Evolutionary conservation across 2,888 invertebrate species (phyloP), one percentile per base, ranked within the genome.

Genomic region (Pimpla rufipes): DNA sequence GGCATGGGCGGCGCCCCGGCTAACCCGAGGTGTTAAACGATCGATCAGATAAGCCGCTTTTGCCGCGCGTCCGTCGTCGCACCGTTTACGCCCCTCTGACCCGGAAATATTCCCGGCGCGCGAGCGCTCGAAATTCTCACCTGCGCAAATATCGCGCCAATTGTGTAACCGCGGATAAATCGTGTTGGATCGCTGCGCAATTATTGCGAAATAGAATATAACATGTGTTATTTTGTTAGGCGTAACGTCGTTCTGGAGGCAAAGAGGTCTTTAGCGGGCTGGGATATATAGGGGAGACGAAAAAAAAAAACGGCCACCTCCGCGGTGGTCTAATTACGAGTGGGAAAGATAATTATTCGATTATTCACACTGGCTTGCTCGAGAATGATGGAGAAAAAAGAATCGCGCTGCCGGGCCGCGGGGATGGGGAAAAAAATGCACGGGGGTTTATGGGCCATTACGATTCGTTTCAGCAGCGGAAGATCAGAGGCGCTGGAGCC

Each of bases 251-350:
- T 81, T 81, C 23, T 16, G 29, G 59, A n/a, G 68, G 35, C 59
- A 55, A 59, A 70, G 50, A 57, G 29, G 40, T 78, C 67, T 57
- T 67, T 73, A 81, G 84, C 84, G 64, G 76, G 85, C 76, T 29
- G 29, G 76, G 57, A 84, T 1, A 71, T 76, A 79, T 16, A 8
- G 23, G 1, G 71, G 40, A 35, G 73, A n/a, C 16, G 11, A 81
- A 87, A 88, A 87, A 88, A 87, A 87, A 88, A 88, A n/a, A n/a
- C n/a, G 87, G 87, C 75, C 79, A 83, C 85, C 82, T 77, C 86
- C 42, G 84, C 76, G 89, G 90, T 90, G 90, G 91, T 89, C 90
- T 90, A 90, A 90, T 91, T 91, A 90, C 81, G 81, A 86, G 83
- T 59, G 78, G 68, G 85, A 87, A 85, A 88, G 87, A 88, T 90